Conservation (phyloP, 2,797 vertebrate species). For the Aeoliscus strigatus region DNA sequence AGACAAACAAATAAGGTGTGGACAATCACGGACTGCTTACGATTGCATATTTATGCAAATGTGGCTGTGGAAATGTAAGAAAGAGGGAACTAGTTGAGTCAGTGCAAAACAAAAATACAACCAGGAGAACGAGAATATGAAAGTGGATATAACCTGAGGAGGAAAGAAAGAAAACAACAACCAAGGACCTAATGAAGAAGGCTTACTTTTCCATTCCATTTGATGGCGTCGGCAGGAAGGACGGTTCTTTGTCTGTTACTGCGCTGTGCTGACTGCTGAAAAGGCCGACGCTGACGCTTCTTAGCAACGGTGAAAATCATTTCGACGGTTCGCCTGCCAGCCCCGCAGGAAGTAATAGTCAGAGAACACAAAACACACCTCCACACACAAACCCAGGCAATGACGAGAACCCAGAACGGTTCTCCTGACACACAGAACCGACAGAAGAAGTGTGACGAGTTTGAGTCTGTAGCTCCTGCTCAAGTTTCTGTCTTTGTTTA, state of each 20-base stretch:
- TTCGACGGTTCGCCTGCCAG: slow-evolving; percentile 29
- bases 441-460: no score
- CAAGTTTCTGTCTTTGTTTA: no score
- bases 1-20: slow-evolving; percentile 34
- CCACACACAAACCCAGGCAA: no score
- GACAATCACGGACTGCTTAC: slow-evolving; percentile 18
- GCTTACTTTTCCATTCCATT: slow-evolving; percentile 42
- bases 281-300: slow-evolving; percentile 32
- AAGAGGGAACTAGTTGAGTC: slow-evolving; percentile 9
- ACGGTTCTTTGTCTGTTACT: slow-evolving; percentile 21
- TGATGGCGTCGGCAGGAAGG: slow-evolving; percentile 24
- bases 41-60: slow-evolving; percentile 37
- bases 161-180: slow-evolving; percentile 32
- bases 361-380: neutral
- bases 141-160: slow-evolving; percentile 27
- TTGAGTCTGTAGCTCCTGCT: no score
- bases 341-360: neutral
- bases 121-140: slow-evolving; percentile 6
- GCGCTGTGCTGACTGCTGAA: slow-evolving; percentile 13
- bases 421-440: no score
- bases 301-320: slow-evolving; percentile 4
- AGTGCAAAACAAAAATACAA: slow-evolving; percentile 21
- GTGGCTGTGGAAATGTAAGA: slow-evolving; percentile 16
- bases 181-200: slow-evolving; percentile 34
- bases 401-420: no score